Evolutionary conservation across 2,113 vertebrate species (phyloP).

Genomic region (Parotia lawesii): DNA sequence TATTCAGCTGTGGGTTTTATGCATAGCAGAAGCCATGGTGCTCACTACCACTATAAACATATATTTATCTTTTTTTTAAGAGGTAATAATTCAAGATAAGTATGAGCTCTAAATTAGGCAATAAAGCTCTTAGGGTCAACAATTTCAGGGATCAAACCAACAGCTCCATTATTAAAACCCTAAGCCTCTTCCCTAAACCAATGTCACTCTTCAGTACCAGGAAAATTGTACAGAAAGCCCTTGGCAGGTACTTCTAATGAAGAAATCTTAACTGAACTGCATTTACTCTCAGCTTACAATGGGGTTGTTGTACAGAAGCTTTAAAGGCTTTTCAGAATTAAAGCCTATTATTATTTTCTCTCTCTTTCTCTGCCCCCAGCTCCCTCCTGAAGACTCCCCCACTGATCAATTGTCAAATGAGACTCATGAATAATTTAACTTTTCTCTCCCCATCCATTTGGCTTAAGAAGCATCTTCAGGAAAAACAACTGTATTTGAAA

Average conservation of each 20-base stretch:
- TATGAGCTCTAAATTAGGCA: constrained; percentile 28
- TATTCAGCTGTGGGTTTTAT: not conserved
- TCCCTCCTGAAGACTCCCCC: constrained; percentile 24
- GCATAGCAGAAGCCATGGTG: not conserved
- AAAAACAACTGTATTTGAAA: not conserved
- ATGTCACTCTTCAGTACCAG: not conserved
- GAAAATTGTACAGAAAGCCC: constrained; percentile 2
- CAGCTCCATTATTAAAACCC: constrained; percentile 56
- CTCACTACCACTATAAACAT: not conserved
- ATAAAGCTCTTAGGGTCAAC: constrained; percentile 23
- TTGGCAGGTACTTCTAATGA: constrained; percentile 30
- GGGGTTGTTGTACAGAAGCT: constrained; percentile 17
- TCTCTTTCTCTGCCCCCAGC: not conserved
- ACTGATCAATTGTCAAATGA: constrained; percentile 58
- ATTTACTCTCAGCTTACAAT: constrained; percentile 5
- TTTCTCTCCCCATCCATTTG: constrained; percentile 11
- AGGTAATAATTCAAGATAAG: constrained; percentile 40
- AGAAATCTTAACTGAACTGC: not conserved
- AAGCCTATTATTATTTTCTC: constrained; percentile 41
- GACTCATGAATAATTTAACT: constrained; percentile 65
- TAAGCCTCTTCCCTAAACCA: constrained; percentile 16
- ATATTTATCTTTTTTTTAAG: not conserved
- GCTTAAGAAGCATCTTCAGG: not conserved
- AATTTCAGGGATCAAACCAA: constrained; percentile 44
- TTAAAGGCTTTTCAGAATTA: constrained; percentile 52